Evolutionary conservation across 2,113 vertebrate genomes (phyloP).

Genomic region (Myotis lucifugus): DNA sequence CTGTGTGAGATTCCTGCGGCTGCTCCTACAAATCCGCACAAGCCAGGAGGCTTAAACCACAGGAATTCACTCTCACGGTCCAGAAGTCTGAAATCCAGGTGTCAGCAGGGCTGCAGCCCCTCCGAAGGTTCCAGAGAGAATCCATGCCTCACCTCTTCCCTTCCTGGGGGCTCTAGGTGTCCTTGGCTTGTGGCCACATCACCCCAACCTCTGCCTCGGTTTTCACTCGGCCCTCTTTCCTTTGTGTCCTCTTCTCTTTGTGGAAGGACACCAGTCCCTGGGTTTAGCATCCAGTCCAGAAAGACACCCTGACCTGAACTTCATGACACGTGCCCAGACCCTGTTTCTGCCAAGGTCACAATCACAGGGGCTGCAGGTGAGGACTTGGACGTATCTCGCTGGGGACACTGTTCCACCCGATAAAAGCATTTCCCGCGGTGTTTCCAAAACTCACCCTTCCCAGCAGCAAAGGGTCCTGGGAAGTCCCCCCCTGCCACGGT

Average conservation of each 20-base stretch:
- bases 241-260: neutral
- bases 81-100: neutral
- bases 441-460: neutral
- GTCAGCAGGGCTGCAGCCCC: fast-evolving
- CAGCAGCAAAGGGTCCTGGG: neutral
- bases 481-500: too few relatives aligned
- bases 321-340: neutral
- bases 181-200: neutral
- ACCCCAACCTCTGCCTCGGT: neutral
- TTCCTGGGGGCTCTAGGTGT: neutral
- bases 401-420: neutral
- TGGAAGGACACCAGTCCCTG: neutral
- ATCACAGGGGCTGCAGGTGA: too few relatives aligned
- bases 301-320: neutral
- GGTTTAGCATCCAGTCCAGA: neutral
- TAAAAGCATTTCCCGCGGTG: fast-evolving
- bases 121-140: fast-evolving
- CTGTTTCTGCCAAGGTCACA: neutral
- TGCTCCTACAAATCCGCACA: too few relatives aligned
- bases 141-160: neutral
- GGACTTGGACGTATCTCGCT: fast-evolving
- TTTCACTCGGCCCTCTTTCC: fast-evolving
- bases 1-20: fast-evolving
- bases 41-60: neutral
- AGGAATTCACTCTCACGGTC: fast-evolving